These are phyloP conservation scores for Grapholita molesta DNA, from an alignment of 1,140 invertebrate species.

Conservation along the genomic window DNA sequence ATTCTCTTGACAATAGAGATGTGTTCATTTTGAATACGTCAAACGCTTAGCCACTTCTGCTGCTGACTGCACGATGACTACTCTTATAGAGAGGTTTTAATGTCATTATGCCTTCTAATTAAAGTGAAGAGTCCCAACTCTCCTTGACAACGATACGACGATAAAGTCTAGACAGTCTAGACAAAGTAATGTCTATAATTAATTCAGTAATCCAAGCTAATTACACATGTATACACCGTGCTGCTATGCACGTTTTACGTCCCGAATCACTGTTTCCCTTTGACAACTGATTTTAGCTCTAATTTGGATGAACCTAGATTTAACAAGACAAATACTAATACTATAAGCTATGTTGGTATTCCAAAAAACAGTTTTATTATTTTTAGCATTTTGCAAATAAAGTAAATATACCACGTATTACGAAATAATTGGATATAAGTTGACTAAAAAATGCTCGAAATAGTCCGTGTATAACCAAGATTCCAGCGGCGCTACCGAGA, in stretches of 20 bases:
- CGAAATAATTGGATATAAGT: too few relatives aligned
- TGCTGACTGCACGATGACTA: too few relatives aligned
- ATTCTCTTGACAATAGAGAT: too few relatives aligned
- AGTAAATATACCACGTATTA: too few relatives aligned
- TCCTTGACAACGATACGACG: not conserved
- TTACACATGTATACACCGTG: not conserved
- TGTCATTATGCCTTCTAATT: not conserved
- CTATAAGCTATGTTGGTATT: too few relatives aligned
- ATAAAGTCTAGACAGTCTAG: slow-evolving; percentile 8
- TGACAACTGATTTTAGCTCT: not conserved
- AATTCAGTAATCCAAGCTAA: not conserved
- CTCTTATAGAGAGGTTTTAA: not conserved
- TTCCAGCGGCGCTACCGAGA: too few relatives aligned
- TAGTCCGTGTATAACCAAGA: too few relatives aligned
- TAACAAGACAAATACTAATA: not conserved
- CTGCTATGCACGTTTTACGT: not conserved
- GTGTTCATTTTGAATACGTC: too few relatives aligned
- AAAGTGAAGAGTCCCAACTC: not conserved
- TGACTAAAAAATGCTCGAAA: too few relatives aligned
- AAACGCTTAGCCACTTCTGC: too few relatives aligned
- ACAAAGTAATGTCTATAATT: not conserved
- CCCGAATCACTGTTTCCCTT: not conserved
- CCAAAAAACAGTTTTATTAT: too few relatives aligned
- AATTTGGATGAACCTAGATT: not conserved
- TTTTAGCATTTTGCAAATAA: too few relatives aligned